Evolutionary conservation across 2,888 invertebrate genomes (phyloP), one percentile per base, ranked within the genome.

Genomic region (Drosophila ochracea): DNA sequence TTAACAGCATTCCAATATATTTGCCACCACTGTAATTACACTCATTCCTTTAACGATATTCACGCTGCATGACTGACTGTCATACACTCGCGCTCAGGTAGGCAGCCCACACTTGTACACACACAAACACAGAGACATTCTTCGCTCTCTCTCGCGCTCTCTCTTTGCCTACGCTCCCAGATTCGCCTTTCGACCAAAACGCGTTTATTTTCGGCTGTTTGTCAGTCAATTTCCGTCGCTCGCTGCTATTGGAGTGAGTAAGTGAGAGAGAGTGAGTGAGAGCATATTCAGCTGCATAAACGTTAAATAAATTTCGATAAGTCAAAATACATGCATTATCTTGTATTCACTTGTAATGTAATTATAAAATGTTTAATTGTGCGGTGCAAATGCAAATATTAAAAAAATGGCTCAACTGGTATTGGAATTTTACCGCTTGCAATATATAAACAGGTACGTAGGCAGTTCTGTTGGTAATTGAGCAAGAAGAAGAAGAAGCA

Each of bases 381-480:
- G 65, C 30, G 49, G 16, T 53, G 39, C 52, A 61, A 73, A 37
- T 65, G n/a, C 60, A 58, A 58, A 54, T 33, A 35, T 41, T 35
- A 47, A 64, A 16, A 62, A 69, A 63, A 79, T 83, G 83, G 52
- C 54, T 70, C 39, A 28, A 28, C 39, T 67, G 67, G 54, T 66
- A 67, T 43, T 68, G 68, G 43, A 77, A 67, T 57, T 60, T 68
- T 50, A 66, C 53, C 60, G 68, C 62, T 72, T 62, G 61, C 63
- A 75, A 64, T 73, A 71, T 43, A 67, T 74, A 76, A 84, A 78
- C 84, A 89, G 76, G 90, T 90, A 88, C 88, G 88, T 89, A 78
- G 90, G 88, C 88, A 89, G 73, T 84, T 87, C 79, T 73, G 76
- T 89, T 88, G 84, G 80, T 82, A 89, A 80, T 85, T 89, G 83